Conservation (phyloP, 2,113 vertebrate genomes). For the Athene cunicularia region DNA sequence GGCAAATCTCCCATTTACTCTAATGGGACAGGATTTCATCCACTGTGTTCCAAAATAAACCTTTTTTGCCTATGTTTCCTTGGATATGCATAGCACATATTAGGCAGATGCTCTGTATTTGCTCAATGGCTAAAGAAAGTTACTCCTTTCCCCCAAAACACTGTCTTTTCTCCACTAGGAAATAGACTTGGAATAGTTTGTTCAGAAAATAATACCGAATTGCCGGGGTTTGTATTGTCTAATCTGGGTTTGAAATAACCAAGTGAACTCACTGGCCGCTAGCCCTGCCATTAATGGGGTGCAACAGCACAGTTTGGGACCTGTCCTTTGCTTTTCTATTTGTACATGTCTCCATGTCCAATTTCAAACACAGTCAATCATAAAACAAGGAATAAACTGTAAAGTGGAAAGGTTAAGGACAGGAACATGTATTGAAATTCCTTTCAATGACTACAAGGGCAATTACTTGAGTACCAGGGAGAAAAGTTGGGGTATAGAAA, state of each 20-base stretch:
- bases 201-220: not conserved
- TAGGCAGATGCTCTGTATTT: not conserved
- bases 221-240: not conserved
- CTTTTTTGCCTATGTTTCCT: not conserved
- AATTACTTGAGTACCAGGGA: not conserved
- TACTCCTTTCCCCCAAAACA: not conserved
- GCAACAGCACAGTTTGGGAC: not conserved
- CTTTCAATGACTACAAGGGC: not conserved
- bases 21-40: not conserved
- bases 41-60: conserved; percentile 15
- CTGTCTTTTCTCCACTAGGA: not conserved
- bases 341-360: rapidly evolving
- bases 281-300: not conserved
- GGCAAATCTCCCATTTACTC: conserved; percentile 36
- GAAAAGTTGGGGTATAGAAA: not conserved
- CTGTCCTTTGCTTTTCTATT: not conserved
- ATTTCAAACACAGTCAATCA: not conserved
- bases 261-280: not conserved
- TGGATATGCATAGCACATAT: not conserved
- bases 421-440: not conserved
- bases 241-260: not conserved
- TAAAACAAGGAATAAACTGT: not conserved
- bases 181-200: not conserved
- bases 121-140: not conserved
- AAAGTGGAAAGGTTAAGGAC: not conserved